Conservation (phyloP, 2,888 invertebrate genomes). For the Tipula confusa region DNA sequence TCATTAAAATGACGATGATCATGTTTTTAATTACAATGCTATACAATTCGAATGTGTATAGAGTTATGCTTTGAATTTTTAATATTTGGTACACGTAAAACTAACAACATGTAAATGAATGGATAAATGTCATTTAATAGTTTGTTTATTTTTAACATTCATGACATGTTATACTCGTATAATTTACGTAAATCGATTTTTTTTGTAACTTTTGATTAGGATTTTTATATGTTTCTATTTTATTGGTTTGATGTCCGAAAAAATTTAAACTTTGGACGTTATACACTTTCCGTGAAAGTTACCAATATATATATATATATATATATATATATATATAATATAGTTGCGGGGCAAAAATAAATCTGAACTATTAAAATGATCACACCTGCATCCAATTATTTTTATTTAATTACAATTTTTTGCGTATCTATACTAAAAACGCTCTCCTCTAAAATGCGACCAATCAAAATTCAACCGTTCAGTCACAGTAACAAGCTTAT, state of each 20-base stretch:
- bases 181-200: neutral
- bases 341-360: neutral
- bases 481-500: neutral
- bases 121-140: neutral
- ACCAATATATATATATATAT: too few species aligned
- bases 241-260: neutral
- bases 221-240: neutral
- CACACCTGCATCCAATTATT: neutral
- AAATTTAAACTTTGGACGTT: neutral
- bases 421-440: neutral
- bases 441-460: neutral
- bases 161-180: neutral
- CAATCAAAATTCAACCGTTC: neutral
- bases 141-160: neutral
- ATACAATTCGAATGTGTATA: neutral
- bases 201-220: neutral
- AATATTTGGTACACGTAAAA: slow-evolving; percentile 3
- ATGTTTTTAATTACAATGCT: neutral
- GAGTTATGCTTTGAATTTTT: slow-evolving; percentile 7
- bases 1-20: neutral
- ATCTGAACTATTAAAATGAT: neutral
- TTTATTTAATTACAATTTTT: too few species aligned
- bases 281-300: neutral
- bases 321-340: too few species aligned
- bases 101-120: neutral